Percentiles rank a stretch among this genome's conserved stretches.
Evolutionary conservation across 1,140 invertebrate species (phyloP).

Genomic region (Rhopalosiphum padi): DNA sequence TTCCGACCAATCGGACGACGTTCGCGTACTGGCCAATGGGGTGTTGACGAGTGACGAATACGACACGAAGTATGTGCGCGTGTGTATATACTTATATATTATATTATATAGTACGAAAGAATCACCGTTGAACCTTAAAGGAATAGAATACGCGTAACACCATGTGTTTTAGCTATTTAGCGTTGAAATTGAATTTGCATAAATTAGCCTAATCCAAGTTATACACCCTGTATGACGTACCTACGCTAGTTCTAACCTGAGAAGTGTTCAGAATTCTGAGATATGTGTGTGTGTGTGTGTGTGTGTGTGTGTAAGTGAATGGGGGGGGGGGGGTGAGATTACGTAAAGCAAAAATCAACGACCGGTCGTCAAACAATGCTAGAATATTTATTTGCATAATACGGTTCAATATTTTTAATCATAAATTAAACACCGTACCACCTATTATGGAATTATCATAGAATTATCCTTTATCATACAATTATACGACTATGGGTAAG

Average conservation of each 20-base stretch:
- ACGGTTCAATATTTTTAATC: not conserved
- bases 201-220: not conserved
- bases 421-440: not conserved
- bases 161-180: too few relatives aligned
- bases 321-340: not conserved
- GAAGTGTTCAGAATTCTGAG: not conserved
- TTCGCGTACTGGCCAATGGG: slow-evolving; percentile 27
- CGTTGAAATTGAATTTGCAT: not conserved
- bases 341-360: not conserved
- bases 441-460: too few relatives aligned
- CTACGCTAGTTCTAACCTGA: not conserved
- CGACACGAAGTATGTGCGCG: not conserved
- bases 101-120: not conserved
- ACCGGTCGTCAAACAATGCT: not conserved
- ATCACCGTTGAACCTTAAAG: not conserved
- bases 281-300: too few relatives aligned
- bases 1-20: slow-evolving; percentile 41
- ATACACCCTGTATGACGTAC: not conserved
- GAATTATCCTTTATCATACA: too few relatives aligned
- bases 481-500: too few relatives aligned
- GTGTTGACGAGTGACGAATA: not conserved
- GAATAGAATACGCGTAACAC: not conserved
- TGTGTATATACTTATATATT: not conserved
- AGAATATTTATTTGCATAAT: not conserved
- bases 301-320: too few relatives aligned